Conservation (phyloP, 2,113 vertebrate genomes). For the Strix aluco region DNA sequence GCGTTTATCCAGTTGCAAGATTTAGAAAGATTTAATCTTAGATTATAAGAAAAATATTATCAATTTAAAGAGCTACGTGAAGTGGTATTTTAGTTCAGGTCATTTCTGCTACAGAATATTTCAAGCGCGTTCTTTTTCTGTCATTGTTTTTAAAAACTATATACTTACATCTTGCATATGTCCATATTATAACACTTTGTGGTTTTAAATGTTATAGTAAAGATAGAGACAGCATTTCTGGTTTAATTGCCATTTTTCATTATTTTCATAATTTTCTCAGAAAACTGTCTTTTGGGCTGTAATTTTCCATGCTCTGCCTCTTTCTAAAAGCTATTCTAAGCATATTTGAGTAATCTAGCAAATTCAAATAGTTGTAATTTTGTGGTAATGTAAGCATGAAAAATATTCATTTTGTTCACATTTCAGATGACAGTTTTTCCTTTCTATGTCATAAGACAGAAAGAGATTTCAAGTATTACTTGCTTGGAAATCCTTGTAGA, state of each 20-base stretch:
- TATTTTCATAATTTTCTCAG: neutral
- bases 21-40: neutral
- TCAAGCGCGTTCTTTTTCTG: neutral
- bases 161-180: neutral
- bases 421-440: constrained; percentile 1
- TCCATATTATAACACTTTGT: neutral
- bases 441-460: neutral
- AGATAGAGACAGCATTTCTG: neutral
- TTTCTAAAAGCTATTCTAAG: neutral
- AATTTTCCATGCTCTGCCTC: constrained; percentile 29
- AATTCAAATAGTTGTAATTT: constrained; percentile 31
- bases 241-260: constrained; percentile 5
- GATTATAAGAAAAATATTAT: neutral
- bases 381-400: constrained; percentile 32
- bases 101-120: neutral
- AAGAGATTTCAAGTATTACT: neutral
- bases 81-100: neutral
- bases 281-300: neutral
- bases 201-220: neutral
- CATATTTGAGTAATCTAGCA: constrained; percentile 17
- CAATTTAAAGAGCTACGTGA: neutral
- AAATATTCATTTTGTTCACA: constrained; percentile 16
- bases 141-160: neutral
- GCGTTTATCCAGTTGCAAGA: neutral
- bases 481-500: neutral